Base-by-base conservation (phyloP, 2,113 vertebrate species). In the Phrynosoma blainvillii region DNA sequence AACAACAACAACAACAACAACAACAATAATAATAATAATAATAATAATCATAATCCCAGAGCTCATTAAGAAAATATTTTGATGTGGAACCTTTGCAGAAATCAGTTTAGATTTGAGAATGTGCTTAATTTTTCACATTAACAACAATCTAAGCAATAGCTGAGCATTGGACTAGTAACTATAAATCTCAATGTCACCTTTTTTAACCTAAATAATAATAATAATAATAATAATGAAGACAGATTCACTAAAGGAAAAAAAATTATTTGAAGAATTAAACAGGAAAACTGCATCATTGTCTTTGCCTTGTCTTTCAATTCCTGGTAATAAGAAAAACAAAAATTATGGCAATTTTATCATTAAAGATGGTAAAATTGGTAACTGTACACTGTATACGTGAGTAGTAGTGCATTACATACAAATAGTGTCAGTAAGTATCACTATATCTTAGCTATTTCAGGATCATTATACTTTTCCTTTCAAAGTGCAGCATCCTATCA, bases 51-150 rank as follows among this genome's bases (percentile, higher is more conserved):
- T n/a, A n/a, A 76, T 90, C 75, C 89, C 70, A 93, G 83, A 85
- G 91, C 84, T 79, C 54, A 90, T 95, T 93, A 93, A 82, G 77
- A 91, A 93, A 95, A 94, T 88, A 93, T 92, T 95, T 94, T 92
- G 56, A 84, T 93, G 76, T 32, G 83, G 74, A 86, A 7, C 56
- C 91, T 62, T 90, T 2, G 56, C 91, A 93, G 88, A 94, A 92
- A 91, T n/a, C n/a, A 87, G 77, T 94, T 84, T 92, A 79, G 54
- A 84, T 87, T 92, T 82, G 5, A 79, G 13, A 1, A 1, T 1
- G 68, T 88, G 75, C 87, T 90, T 91, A 94, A 90, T 93, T 94
- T 91, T 85, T 78, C 79, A 66, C 9, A 90, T 90, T 86, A 95
- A 86, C 88, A 93, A 90, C 93, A 89, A 71, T 79, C 86, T 90